Conservation (phyloP, 2,113 vertebrate genomes). For the Trichomycterus rosablanca region DNA sequence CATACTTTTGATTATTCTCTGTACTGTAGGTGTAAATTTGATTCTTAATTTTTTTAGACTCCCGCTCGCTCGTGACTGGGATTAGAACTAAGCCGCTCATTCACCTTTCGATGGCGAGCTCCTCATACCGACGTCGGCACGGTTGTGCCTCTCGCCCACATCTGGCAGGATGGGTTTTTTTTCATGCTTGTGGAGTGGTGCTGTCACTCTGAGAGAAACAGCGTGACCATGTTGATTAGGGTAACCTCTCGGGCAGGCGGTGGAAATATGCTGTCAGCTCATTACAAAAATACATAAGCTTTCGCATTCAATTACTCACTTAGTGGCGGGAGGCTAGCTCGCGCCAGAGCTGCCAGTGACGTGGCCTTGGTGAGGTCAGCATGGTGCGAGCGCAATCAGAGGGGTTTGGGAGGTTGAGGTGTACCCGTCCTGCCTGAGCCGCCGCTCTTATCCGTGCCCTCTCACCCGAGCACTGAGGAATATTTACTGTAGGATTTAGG, state of each 20-base stretch:
- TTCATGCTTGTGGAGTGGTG: conserved; percentile 65
- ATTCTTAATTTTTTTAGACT: too few relatives aligned
- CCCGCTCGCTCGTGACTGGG: too few relatives aligned
- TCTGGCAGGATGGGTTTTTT: too few relatives aligned
- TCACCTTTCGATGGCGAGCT: too few relatives aligned
- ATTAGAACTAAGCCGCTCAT: too few relatives aligned
- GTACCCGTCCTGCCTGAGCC: conserved; percentile 47
- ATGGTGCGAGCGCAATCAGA: conserved; percentile 68
- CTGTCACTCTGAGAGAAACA: conserved; percentile 76
- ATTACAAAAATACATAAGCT: conserved; percentile 78
- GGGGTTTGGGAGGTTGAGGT: conserved; percentile 44
- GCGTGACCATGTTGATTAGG: conserved; percentile 74
- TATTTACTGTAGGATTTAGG: conserved; percentile 43
- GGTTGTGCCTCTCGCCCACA: too few relatives aligned
- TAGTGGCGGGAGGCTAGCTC: conserved; percentile 70
- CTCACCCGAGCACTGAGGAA: conserved; percentile 48
- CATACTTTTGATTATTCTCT: too few relatives aligned
- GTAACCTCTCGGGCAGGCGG: conserved; percentile 53
- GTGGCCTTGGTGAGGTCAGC: conserved; percentile 62
- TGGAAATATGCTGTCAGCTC: conserved; percentile 77
- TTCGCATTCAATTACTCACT: conserved; percentile 83
- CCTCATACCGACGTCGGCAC: too few relatives aligned
- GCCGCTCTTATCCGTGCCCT: conserved; percentile 43
- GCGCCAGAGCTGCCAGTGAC: conserved; percentile 69
- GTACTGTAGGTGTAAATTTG: too few relatives aligned